Evolutionary conservation across 2,888 invertebrate species (phyloP).

Genomic region (Dicycla oo): DNA sequence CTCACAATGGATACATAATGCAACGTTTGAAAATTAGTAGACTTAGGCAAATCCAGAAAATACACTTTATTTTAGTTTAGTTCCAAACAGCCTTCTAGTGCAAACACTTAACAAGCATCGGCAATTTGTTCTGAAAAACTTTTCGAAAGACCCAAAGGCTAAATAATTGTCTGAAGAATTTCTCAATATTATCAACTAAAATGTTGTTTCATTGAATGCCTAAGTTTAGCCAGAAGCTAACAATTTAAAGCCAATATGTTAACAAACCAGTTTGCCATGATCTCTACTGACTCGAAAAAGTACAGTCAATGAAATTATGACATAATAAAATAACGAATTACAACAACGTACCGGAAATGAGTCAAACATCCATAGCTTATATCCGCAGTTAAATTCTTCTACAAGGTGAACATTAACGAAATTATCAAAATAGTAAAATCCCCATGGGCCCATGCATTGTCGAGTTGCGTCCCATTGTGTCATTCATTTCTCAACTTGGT

Average conservation of each 20-base stretch:
- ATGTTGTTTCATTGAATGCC: neutral
- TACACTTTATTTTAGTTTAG: neutral
- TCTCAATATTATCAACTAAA: neutral
- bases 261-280: constrained; percentile 3
- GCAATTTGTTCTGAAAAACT: neutral
- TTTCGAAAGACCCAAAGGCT: neutral
- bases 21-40: neutral
- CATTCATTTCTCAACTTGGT: constrained; percentile 42
- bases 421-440: constrained; percentile 16
- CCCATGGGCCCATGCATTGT: constrained; percentile 54
- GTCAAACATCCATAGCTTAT: constrained; percentile 34
- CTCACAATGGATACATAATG: neutral
- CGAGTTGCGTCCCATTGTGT: constrained; percentile 40
- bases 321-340: constrained; percentile 19
- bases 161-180: neutral
- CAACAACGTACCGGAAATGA: constrained; percentile 50
- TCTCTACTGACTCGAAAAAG: constrained; percentile 46
- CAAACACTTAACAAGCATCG: neutral
- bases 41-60: neutral
- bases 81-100: neutral
- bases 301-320: constrained; percentile 48
- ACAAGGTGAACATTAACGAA: constrained; percentile 12
- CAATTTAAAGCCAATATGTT: constrained; percentile 9
- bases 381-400: constrained; percentile 16
- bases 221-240: neutral